phyloP scores from a whole-genome alignment of 1,140 invertebrate genomes.

The Glomeris maerens region DNA sequence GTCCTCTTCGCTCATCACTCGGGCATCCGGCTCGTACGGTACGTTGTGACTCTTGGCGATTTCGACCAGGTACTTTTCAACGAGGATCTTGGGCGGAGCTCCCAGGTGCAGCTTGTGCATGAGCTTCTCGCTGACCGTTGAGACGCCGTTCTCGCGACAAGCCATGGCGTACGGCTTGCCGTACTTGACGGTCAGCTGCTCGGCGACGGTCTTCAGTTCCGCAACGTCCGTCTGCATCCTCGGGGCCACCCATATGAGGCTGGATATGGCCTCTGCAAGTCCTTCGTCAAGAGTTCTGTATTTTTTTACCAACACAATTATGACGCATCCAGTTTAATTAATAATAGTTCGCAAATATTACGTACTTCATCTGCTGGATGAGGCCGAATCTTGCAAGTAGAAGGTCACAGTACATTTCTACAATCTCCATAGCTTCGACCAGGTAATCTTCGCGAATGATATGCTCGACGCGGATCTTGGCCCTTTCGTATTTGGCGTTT shows the following conservation, averaged over 20 bases:
- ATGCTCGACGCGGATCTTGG: conserved; percentile 93
- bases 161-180: conserved; percentile 77
- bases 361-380: conserved; percentile 90
- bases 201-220: conserved; percentile 82
- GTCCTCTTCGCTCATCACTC: conserved; percentile 64
- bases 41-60: conserved; percentile 92
- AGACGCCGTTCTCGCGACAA: conserved; percentile 57
- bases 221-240: conserved; percentile 65
- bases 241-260: conserved; percentile 90
- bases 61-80: conserved; percentile 91
- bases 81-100: conserved; percentile 85
- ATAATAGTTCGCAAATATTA: too few species aligned
- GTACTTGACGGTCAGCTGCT: conserved; percentile 82
- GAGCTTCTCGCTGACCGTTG: conserved; percentile 83
- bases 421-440: conserved; percentile 96
- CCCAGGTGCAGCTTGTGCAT: conserved; percentile 92
- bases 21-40: conserved; percentile 80
- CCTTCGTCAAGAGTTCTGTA: conserved; percentile 78
- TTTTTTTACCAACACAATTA: not conserved
- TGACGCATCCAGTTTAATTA: too few species aligned
- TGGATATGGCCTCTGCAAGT: conserved; percentile 87
- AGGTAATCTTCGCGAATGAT: conserved; percentile 98
- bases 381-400: conserved; percentile 93
- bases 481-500: conserved; percentile 74
- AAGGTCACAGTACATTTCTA: conserved; percentile 99